phyloP scores from a whole-genome alignment of 2,113 vertebrate species.

The Rhizomys pruinosus region DNA sequence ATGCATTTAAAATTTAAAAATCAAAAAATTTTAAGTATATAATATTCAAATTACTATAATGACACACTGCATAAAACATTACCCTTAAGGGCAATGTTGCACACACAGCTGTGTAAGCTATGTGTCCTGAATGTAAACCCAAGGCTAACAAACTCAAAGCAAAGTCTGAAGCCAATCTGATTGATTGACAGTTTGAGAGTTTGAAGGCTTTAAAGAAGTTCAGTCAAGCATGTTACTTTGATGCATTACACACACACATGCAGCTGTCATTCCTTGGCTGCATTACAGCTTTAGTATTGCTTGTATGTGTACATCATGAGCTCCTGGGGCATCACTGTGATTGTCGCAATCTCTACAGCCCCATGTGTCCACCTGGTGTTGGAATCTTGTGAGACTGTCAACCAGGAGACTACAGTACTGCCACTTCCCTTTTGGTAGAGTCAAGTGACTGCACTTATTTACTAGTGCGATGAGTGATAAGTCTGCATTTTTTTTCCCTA shows the following conservation, averaged over 20 bases:
- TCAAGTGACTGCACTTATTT: not conserved
- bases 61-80: not conserved
- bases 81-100: not conserved
- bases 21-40: not conserved
- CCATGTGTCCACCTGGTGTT: rapidly evolving
- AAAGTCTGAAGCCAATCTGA: not conserved
- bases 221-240: not conserved
- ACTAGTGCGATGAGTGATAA: not conserved
- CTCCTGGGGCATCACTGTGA: not conserved
- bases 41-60: not conserved
- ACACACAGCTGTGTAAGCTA: not conserved
- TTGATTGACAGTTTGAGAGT: conserved; percentile 39
- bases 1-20: too few species aligned
- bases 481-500: not conserved
- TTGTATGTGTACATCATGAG: not conserved
- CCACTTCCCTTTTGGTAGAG: not conserved
- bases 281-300: not conserved
- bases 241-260: not conserved
- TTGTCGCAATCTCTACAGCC: rapidly evolving
- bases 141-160: not conserved
- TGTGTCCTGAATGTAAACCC: not conserved
- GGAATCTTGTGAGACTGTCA: not conserved
- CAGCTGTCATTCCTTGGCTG: not conserved
- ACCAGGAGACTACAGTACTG: too few species aligned
- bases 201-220: conserved; percentile 5